Evolutionary conservation across 2,888 invertebrate genomes (phyloP).

Genomic region (Cyrtodaria siliqua): DNA sequence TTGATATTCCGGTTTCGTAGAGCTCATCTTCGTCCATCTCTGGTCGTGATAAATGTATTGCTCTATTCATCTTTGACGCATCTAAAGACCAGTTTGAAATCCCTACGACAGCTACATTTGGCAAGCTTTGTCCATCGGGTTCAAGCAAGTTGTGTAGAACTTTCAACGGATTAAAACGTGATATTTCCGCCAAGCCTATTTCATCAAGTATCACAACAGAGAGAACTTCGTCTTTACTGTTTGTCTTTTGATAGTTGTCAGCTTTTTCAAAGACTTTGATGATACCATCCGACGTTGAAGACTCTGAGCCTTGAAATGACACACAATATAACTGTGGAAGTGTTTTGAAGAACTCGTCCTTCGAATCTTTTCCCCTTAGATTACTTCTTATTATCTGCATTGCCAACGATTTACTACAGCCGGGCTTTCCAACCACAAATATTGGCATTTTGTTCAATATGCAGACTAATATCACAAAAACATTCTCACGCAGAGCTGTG

Average conservation of each 20-base stretch:
- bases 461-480: slow-evolving; percentile 73
- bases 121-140: slow-evolving; percentile 60
- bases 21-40: slow-evolving; percentile 73
- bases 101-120: slow-evolving; percentile 76
- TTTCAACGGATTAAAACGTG: slow-evolving; percentile 76
- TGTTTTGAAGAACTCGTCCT: slow-evolving; percentile 63
- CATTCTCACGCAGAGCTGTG: slow-evolving; percentile 72
- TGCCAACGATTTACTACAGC: slow-evolving; percentile 75
- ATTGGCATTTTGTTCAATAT: slow-evolving; percentile 72
- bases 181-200: slow-evolving; percentile 77
- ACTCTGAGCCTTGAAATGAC: slow-evolving; percentile 75
- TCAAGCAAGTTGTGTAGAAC: slow-evolving; percentile 75
- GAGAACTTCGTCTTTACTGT: slow-evolving; percentile 57
- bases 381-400: slow-evolving; percentile 73
- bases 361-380: slow-evolving; percentile 71
- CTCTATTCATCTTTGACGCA: slow-evolving; percentile 81
- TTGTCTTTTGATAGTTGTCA: slow-evolving; percentile 65
- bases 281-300: slow-evolving; percentile 77
- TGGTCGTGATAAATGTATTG: slow-evolving; percentile 74
- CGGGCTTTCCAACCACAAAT: slow-evolving; percentile 76
- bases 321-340: slow-evolving; percentile 71
- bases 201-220: slow-evolving; percentile 79
- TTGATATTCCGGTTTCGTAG: slow-evolving; percentile 67
- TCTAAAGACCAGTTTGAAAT: slow-evolving; percentile 78
- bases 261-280: slow-evolving; percentile 75